These are phyloP conservation scores for Caenorhabditis wallacei DNA, from an alignment of 2,888 invertebrate genomes.

Conservation along the genomic window DNA sequence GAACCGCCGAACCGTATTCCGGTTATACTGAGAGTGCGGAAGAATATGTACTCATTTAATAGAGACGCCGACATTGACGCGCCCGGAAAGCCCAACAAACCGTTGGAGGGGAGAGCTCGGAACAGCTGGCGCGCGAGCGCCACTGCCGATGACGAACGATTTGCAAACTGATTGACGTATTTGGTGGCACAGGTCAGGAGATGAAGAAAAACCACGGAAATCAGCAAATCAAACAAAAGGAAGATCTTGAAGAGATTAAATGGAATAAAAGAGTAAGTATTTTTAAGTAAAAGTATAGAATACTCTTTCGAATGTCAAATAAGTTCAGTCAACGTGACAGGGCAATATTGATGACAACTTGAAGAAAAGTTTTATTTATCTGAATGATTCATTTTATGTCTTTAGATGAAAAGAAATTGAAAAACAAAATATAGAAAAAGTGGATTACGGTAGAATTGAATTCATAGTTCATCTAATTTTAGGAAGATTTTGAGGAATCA, in stretches of 20 bases:
- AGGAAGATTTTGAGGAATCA: too few species aligned
- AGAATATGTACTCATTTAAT: slow-evolving; percentile 10
- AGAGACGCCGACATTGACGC: slow-evolving; percentile 56
- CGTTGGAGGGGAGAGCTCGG: slow-evolving; percentile 39
- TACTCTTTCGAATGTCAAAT: slow-evolving; percentile 23
- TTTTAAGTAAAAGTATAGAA: slow-evolving; percentile 7
- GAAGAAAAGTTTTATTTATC: slow-evolving; percentile 30
- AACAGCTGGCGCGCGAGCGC: slow-evolving; percentile 46
- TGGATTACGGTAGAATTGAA: too few species aligned
- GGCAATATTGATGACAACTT: slow-evolving; percentile 1
- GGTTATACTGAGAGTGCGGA: slow-evolving; percentile 56
- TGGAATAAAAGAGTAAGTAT: slow-evolving; percentile 1
- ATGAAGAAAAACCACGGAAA: slow-evolving; percentile 36
- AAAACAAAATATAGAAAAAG: background rate
- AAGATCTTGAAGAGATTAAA: background rate
- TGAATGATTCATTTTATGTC: background rate
- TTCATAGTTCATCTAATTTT: too few species aligned
- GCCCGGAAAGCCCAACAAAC: slow-evolving; percentile 56
- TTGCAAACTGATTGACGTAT: slow-evolving; percentile 61
- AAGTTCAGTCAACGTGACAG: slow-evolving; percentile 18
- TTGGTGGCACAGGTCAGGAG: slow-evolving; percentile 52
- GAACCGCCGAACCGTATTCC: slow-evolving; percentile 44
- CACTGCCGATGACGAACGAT: slow-evolving; percentile 49
- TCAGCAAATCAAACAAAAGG: slow-evolving; percentile 26
- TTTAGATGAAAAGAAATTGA: background rate